Conservation (phyloP, 2,888 invertebrate genomes). For the Pammene aurita region DNA sequence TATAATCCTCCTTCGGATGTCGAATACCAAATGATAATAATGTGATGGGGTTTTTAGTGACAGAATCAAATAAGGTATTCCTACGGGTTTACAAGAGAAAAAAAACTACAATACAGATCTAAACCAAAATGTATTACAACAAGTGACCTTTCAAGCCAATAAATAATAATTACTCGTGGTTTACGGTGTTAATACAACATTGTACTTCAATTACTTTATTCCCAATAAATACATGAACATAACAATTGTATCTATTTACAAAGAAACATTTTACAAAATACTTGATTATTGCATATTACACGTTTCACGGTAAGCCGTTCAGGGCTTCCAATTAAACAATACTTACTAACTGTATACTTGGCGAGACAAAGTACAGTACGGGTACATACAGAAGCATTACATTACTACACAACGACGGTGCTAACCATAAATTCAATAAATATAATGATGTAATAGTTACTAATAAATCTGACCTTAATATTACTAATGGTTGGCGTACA, state of each 20-base stretch:
- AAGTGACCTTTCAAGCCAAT: constrained; percentile 58
- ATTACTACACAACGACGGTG: constrained; percentile 31
- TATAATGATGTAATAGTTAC: constrained; percentile 31
- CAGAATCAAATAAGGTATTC: too few relatives aligned
- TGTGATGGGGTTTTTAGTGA: too few relatives aligned
- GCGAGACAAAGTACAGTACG: constrained; percentile 13
- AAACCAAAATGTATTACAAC: constrained; percentile 67
- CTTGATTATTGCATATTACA: constrained; percentile 71
- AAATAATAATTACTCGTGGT: constrained; percentile 61
- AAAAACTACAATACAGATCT: constrained; percentile 70
- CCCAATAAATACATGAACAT: constrained; percentile 50
- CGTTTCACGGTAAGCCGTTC: constrained; percentile 50
- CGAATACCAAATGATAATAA: too few relatives aligned
- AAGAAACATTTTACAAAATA: constrained; percentile 68
- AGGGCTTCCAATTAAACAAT: constrained; percentile 31
- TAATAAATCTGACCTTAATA: constrained; percentile 28
- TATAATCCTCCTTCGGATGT: too few relatives aligned
- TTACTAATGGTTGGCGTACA: constrained; percentile 25
- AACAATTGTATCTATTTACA: constrained; percentile 66
- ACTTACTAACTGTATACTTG: constrained; percentile 26
- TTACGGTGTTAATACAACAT: constrained; percentile 52
- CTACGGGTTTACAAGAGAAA: constrained; percentile 28
- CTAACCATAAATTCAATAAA: constrained; percentile 36
- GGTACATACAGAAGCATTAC: constrained; percentile 36
- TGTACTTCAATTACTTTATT: constrained; percentile 58